phyloP scores from a whole-genome alignment of 2,113 vertebrate genomes.

The Chinchilla lanigera region DNA sequence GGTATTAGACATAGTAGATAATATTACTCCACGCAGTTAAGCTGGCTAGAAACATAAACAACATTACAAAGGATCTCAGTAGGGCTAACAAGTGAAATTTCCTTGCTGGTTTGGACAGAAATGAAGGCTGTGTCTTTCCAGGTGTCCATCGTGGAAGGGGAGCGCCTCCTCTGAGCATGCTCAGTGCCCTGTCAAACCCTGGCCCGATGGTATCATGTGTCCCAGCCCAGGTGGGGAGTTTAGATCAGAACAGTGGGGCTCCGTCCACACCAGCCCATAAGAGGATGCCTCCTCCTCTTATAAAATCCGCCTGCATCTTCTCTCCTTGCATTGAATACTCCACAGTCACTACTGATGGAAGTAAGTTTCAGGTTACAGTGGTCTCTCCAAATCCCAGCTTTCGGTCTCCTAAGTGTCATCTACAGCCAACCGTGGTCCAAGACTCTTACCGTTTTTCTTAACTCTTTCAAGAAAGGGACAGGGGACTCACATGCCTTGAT shows the following conservation, averaged over 20 bases:
- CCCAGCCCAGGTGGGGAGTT: neutral
- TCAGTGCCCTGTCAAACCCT: neutral
- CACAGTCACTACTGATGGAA: neutral
- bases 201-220: neutral
- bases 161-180: rapidly evolving
- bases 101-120: neutral
- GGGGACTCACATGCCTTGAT: neutral
- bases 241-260: neutral
- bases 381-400: neutral
- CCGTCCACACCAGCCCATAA: neutral
- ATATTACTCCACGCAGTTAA: neutral
- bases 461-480: neutral
- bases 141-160: neutral
- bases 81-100: neutral
- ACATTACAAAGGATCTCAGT: neutral
- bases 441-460: neutral
- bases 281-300: neutral
- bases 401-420: neutral
- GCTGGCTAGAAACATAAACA: neutral
- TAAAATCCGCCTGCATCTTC: neutral
- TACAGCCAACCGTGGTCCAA: neutral
- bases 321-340: neutral
- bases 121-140: neutral
- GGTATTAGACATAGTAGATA: neutral
- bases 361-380: neutral